Percentiles rank a stretch among this genome's conserved stretches.
Evolutionary conservation across 1,140 invertebrate genomes (phyloP).

Genomic region (Pseudobourletiella spinata): DNA sequence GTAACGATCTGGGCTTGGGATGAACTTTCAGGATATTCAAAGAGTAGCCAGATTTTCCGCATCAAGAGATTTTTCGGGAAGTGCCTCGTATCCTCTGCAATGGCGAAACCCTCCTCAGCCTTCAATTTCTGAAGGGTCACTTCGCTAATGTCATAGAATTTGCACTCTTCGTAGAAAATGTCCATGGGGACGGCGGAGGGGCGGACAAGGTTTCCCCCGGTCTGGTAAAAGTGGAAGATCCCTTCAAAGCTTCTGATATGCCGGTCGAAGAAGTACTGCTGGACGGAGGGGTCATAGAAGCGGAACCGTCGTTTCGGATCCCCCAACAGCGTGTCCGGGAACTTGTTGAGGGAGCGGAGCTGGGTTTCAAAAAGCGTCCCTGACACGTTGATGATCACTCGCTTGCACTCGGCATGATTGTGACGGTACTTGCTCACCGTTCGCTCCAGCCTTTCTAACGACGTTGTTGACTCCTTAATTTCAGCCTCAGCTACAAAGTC

Average conservation of each 20-base stretch:
- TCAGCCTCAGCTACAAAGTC: no score
- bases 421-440: not conserved
- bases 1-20: constrained; percentile 55
- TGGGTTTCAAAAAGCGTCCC: constrained; percentile 51
- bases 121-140: constrained; percentile 42
- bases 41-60: constrained; percentile 25
- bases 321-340: constrained; percentile 50
- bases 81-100: not conserved
- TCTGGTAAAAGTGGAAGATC: constrained; percentile 25
- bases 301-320: constrained; percentile 44
- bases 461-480: not conserved
- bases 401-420: constrained; percentile 16
- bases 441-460: not conserved
- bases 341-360: constrained; percentile 47
- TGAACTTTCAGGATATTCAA: constrained; percentile 29
- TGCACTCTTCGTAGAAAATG: constrained; percentile 43
- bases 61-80: constrained; percentile 7
- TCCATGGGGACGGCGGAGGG: constrained; percentile 46
- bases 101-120: constrained; percentile 26
- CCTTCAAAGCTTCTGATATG: constrained; percentile 33
- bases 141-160: constrained; percentile 46
- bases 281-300: constrained; percentile 15
- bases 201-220: constrained; percentile 44
- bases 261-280: constrained; percentile 33
- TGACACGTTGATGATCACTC: constrained; percentile 19